phyloP scores from a whole-genome alignment of 2,797 vertebrate species.

The Falco concolor region DNA sequence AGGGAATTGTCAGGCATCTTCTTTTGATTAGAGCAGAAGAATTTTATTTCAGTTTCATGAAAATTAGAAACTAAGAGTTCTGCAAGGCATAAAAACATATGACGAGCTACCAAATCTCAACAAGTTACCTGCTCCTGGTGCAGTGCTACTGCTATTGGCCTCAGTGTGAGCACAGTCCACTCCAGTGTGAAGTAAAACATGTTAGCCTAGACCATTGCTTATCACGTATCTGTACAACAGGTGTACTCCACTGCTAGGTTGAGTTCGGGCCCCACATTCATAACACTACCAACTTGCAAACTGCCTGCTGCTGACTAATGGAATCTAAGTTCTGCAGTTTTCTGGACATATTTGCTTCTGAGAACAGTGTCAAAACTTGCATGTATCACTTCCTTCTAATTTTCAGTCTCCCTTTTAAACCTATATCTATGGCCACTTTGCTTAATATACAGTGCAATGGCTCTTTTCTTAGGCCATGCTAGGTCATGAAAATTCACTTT shows the following conservation, averaged over 20 bases:
- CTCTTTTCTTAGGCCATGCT: too few species aligned
- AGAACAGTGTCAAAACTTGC: not conserved
- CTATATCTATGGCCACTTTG: accelerated
- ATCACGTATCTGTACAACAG: accelerated
- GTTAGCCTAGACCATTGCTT: accelerated
- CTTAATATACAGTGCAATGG: not conserved
- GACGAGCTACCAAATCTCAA: not conserved
- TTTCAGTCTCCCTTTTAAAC: not conserved
- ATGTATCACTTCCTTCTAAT: not conserved
- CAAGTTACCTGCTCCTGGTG: not conserved
- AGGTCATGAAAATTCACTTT: not conserved
- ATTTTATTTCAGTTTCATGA: not conserved
- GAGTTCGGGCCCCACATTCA: too few species aligned
- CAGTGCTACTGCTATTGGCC: not conserved
- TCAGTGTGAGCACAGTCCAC: accelerated
- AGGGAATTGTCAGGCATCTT: not conserved
- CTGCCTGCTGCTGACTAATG: not conserved
- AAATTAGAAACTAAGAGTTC: not conserved
- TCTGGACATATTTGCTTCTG: not conserved
- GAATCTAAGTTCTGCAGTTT: not conserved
- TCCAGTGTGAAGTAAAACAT: accelerated
- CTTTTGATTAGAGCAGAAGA: not conserved
- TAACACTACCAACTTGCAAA: not conserved
- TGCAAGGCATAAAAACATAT: not conserved
- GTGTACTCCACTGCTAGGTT: not conserved